Percentiles rank a stretch among this genome's conserved stretches.
phyloP scores from a whole-genome alignment of 1,140 invertebrate species.

The Anoplolepis gracilipes region DNA sequence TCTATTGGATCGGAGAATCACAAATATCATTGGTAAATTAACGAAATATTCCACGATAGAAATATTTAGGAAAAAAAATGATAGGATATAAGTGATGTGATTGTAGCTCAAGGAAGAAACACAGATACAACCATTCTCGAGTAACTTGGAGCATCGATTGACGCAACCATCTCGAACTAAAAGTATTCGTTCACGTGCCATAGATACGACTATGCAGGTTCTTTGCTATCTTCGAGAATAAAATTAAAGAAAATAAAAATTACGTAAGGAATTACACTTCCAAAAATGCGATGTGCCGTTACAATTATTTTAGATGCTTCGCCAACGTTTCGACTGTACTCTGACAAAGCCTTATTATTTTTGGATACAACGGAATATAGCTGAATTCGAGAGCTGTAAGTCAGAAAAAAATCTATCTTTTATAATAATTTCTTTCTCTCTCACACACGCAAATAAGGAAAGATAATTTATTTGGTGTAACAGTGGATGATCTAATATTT shows the following conservation, averaged over 20 bases:
- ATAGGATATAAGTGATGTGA: slow-evolving; percentile 19
- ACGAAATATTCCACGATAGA: background rate
- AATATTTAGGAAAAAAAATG: background rate
- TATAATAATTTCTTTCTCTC: background rate
- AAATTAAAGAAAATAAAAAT: slow-evolving; percentile 55
- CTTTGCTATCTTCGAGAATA: slow-evolving; percentile 44
- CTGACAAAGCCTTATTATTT: slow-evolving; percentile 75
- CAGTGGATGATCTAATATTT: slow-evolving; percentile 74
- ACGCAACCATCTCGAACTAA: slow-evolving; percentile 49
- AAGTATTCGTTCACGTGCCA: slow-evolving; percentile 49
- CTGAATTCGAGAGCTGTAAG: slow-evolving; percentile 67
- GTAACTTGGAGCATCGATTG: slow-evolving; percentile 65
- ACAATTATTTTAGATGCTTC: slow-evolving; percentile 72
- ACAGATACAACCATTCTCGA: slow-evolving; percentile 73
- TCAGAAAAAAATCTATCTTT: slow-evolving; percentile 41
- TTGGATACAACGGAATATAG: slow-evolving; percentile 71
- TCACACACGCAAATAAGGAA: background rate
- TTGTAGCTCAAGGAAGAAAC: slow-evolving; percentile 70
- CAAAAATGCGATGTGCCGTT: slow-evolving; percentile 53
- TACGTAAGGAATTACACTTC: slow-evolving; percentile 37
- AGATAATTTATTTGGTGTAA: slow-evolving; percentile 8
- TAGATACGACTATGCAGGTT: slow-evolving; percentile 71
- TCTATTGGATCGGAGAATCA: slow-evolving; percentile 79
- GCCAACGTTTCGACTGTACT: slow-evolving; percentile 56
- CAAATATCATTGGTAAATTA: slow-evolving; percentile 79